Base-by-base conservation (phyloP, 1,140 invertebrate genomes). In the Papilio polytes region DNA sequence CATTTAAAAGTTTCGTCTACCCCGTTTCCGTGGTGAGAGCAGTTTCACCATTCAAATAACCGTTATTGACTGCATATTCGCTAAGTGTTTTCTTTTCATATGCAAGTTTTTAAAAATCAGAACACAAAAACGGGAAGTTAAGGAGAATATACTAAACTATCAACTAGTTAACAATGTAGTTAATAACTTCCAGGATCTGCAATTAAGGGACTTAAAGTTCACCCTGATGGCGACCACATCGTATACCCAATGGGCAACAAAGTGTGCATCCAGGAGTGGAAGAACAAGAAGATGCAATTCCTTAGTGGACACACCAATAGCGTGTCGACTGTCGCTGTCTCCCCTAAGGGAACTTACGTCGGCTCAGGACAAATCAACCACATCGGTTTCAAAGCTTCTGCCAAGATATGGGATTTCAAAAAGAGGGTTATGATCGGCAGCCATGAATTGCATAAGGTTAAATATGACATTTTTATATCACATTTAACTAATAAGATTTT, bases 311-410 rank as follows among this genome's bases (percentile, higher is more conserved):
- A 99, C 88, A 97, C 97, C 0, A 98, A 98, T 94, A 96, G 96
- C 70, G 97, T 99, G 53, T 97, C 98, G 0, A 96, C 98, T 46
- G 92, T 99, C 15, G 97, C 97, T 79, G 88, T 99, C 9, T 98
- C 98, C 6, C 96, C 96, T 2, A 96, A 96, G 83, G 98, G 98
- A 59, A 96, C 96, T 41, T 98, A 97, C 86, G 94, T 99, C 51
- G 98, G 98, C 26, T 98, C 98, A 12, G 98, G 98, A 0, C 98
- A 99, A 93, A 96, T 98, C 13, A 99, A 98, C 88, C 97, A 98
- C 87, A 98, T 98, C 90, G 98, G 98, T 8, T 99, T 98, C 90
- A 98, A 98, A 96, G 97, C 98, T 7, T 96, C 96, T 82, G 97
- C 98, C 0, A 98, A 98, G 84, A 91, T 99, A 20, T 99, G 98